Evolutionary conservation across 2,113 vertebrate species (phyloP).

Genomic region (Otis tarda): DNA sequence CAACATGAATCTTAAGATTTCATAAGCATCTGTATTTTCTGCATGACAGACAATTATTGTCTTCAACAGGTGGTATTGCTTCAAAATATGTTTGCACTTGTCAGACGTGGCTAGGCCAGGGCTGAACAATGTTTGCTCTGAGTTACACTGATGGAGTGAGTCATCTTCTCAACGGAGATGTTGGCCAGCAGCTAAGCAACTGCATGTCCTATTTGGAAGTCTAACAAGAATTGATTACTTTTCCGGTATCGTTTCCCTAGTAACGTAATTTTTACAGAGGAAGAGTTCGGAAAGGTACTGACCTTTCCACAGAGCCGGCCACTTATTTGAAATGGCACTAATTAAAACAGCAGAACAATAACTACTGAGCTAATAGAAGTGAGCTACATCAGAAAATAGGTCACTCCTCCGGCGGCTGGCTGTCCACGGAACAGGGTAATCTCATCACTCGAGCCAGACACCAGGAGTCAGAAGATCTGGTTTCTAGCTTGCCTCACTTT

Average conservation of each 20-base stretch:
- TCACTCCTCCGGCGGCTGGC: neutral
- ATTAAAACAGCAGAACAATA: slow-evolving; percentile 33
- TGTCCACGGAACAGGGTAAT: neutral
- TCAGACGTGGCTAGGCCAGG: neutral
- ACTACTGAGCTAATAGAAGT: slow-evolving; percentile 17
- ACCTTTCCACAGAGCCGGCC: slow-evolving; percentile 29
- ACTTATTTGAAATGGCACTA: slow-evolving; percentile 35
- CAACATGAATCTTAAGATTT: neutral
- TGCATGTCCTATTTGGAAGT: neutral
- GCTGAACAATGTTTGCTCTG: slow-evolving; percentile 38
- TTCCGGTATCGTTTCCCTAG: neutral
- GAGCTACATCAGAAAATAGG: neutral
- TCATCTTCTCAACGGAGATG: neutral
- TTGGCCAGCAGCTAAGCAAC: slow-evolving; percentile 62
- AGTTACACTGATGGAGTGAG: slow-evolving; percentile 13
- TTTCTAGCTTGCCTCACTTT: neutral
- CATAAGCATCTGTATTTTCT: neutral
- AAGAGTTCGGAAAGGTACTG: slow-evolving; percentile 29
- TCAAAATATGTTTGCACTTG: neutral
- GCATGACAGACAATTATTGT: neutral
- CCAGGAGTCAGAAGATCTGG: neutral
- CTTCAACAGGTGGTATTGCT: slow-evolving; percentile 6
- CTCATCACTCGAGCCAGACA: neutral
- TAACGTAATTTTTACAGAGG: slow-evolving; percentile 1
- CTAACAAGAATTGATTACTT: slow-evolving; percentile 40